phyloP scores from a whole-genome alignment of 2,888 invertebrate genomes.

The Cancer borealis region DNA sequence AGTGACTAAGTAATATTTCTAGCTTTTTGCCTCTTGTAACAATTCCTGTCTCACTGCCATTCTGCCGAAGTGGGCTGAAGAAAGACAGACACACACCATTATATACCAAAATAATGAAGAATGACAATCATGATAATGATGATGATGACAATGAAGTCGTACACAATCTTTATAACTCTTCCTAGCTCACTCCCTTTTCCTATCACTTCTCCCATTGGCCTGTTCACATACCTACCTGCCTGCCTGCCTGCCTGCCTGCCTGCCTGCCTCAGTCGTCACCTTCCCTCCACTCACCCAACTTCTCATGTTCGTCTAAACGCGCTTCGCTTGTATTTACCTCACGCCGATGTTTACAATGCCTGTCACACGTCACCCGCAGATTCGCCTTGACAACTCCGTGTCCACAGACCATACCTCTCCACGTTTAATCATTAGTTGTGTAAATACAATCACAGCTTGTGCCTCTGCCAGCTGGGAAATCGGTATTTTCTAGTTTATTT shows the following conservation, averaged over 20 bases:
- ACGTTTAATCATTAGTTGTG: conserved; percentile 29
- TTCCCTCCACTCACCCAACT: neutral
- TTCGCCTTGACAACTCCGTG: neutral
- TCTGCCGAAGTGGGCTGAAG: neutral
- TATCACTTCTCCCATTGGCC: neutral
- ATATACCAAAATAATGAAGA: neutral
- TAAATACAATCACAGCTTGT: neutral
- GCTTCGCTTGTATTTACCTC: neutral
- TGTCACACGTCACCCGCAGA: conserved; percentile 18
- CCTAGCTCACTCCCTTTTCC: neutral
- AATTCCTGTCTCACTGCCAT: neutral
- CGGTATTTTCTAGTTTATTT: neutral
- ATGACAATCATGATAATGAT: neutral
- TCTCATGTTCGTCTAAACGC: neutral
- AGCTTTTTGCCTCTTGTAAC: neutral
- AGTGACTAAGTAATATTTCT: neutral
- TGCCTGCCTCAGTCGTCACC: neutral
- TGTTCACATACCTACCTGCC: too few relatives aligned
- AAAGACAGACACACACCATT: neutral
- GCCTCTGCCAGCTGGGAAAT: neutral
- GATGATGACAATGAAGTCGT: neutral
- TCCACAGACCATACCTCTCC: neutral
- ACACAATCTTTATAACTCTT: neutral
- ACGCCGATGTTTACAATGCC: conserved; percentile 17
- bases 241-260: neutral